Base-by-base conservation (phyloP, 1,140 invertebrate species). In the Nephila pilipes region DNA sequence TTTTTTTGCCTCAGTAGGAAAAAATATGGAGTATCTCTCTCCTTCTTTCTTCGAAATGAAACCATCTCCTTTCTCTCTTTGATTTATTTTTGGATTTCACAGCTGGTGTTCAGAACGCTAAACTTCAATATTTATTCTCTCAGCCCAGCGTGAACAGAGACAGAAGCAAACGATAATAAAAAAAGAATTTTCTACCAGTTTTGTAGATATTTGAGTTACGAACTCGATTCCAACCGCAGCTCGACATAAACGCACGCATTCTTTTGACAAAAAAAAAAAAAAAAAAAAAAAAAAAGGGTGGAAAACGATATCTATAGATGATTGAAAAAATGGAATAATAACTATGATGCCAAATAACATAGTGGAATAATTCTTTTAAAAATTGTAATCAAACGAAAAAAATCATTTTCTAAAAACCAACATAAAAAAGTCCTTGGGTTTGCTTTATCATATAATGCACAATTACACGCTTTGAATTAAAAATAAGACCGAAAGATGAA, bases 51-150 rank as follows among this genome's bases (percentile, higher is more conserved):
- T 75, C 69, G 12, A 75, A 75, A 75, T 75, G 69, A 75, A 75
- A 75, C 69, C 69, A 29, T 75, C 25, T 29, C 29, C 29, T 29
- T 3, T 75, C 29, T 75, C 65, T 75, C 25, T 54, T 83, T 83
- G 80, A 83, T 83, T 83, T 83, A 83, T 83, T 83, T 83, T 83
- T 57, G 80, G 80, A 54, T 57, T 83, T 87, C 58, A 20, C 85
- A 87, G 85, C 85, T 87, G 85, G 85, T 63, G 32, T 87, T 87
- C 54, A 12, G n/a, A 63, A 22, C 29, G 85, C 58, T 63, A 38
- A 87, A 87, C 55, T 87, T 87, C 85, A 87, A 87, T 87, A 87
- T 87, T 87, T 87, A 87, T 87, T 87, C 57, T 87, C 54, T 3
- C 5, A 32, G 58, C 20, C 18, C 57, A 22, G n/a, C 29, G n/a